A percentile compares a stretch with the other conserved stretches of the same genome.
phyloP scores from a whole-genome alignment of 2,113 vertebrate species.

The Clinocottus analis region DNA sequence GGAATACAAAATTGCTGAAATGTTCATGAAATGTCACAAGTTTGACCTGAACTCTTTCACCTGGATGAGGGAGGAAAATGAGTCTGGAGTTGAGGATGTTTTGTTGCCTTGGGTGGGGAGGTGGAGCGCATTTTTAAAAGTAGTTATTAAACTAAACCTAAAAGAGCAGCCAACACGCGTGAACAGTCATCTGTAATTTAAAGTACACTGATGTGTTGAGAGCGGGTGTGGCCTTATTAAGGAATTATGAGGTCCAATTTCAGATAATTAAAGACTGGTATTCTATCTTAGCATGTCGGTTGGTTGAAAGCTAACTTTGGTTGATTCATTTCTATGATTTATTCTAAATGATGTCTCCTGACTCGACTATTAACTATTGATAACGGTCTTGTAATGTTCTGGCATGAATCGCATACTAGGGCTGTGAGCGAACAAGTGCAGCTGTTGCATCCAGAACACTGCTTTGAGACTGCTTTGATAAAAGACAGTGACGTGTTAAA shows the following conservation, averaged over 20 bases:
- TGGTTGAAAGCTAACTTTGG: conserved; percentile 20
- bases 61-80: not conserved
- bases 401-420: too few species aligned
- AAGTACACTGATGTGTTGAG: conserved; percentile 40
- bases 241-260: conserved; percentile 53
- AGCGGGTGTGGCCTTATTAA: conserved; percentile 53
- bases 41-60: not conserved
- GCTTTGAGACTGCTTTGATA: too few species aligned
- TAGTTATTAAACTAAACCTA: conserved; percentile 56
- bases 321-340: conserved; percentile 4
- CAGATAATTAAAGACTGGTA: conserved; percentile 64
- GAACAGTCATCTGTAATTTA: conserved; percentile 66
- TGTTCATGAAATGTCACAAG: not conserved
- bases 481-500: too few species aligned
- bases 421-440: too few species aligned
- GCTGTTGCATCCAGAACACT: too few species aligned
- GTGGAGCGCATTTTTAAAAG: conserved; percentile 29
- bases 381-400: too few species aligned
- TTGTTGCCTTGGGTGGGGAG: conserved; percentile 29
- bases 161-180: conserved; percentile 51
- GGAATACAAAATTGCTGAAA: not conserved
- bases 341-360: not conserved
- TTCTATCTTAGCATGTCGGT: conserved; percentile 6
- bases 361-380: not conserved
- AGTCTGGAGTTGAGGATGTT: not conserved